Percentiles rank a stretch among this genome's conserved stretches.
These are phyloP conservation scores for Brachymystax lenok DNA, from an alignment of 2,797 vertebrate species.

Conservation along the genomic window DNA sequence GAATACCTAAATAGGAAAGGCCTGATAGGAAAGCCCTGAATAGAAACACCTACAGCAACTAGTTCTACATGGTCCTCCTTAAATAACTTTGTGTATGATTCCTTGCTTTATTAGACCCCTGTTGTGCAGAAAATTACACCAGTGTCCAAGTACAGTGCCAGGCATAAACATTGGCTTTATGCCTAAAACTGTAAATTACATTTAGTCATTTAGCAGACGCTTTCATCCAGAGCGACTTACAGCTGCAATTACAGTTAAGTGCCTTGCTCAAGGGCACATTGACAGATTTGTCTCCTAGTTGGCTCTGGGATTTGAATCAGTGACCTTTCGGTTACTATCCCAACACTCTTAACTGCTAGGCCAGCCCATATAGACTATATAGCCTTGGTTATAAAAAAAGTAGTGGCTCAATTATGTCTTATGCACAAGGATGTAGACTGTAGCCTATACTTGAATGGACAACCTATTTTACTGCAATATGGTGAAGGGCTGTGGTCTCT, in stretches of 20 bases:
- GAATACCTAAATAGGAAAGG: neutral
- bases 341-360: no score
- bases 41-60: neutral
- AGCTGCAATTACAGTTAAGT: no score
- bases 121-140: neutral
- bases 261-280: no score
- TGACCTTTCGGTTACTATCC: no score
- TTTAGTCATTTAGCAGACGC: neutral
- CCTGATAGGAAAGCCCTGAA: neutral
- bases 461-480: neutral
- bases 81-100: neutral
- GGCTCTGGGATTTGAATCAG: no score
- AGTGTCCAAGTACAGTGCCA: neutral
- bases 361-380: no score
- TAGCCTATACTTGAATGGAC: neutral
- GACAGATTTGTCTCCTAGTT: no score
- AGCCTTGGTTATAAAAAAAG: neutral
- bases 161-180: neutral
- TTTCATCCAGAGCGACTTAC: no score
- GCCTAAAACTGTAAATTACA: no score
- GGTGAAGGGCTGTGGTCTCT: neutral
- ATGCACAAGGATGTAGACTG: neutral
- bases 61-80: neutral
- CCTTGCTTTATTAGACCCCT: neutral
- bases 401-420: neutral